Percentiles rank a stretch among this genome's conserved stretches.
Evolutionary conservation across 2,113 vertebrate species (phyloP).

Genomic region (Daubentonia madagascariensis): DNA sequence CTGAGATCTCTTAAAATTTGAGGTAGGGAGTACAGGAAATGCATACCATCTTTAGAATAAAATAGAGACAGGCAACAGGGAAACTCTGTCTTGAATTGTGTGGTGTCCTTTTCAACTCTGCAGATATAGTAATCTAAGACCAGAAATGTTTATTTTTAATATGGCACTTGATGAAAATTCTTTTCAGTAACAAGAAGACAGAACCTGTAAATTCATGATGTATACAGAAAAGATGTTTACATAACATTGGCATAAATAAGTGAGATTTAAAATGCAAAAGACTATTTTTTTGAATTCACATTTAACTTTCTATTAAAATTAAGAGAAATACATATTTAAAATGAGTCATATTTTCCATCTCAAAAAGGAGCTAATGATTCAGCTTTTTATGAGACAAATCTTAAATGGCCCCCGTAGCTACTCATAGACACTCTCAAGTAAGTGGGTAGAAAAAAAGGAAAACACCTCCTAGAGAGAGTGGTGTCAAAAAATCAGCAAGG

Average conservation of each 20-base stretch:
- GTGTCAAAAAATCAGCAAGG: background rate
- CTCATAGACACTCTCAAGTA: background rate
- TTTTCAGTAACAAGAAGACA: background rate
- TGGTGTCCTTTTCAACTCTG: background rate
- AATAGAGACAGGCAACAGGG: background rate
- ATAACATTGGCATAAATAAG: background rate
- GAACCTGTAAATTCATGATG: background rate
- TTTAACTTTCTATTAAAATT: background rate
- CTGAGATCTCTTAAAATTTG: background rate
- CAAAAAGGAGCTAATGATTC: background rate
- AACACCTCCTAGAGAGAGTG: background rate
- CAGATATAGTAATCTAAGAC: background rate
- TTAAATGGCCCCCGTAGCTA: background rate
- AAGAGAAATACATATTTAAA: background rate
- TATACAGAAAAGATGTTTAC: background rate
- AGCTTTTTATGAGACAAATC: background rate
- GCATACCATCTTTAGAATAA: background rate
- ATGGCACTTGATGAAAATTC: background rate
- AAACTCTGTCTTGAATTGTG: background rate
- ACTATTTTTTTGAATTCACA: background rate
- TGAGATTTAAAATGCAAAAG: background rate
- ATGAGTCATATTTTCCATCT: background rate
- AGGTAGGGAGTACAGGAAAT: background rate
- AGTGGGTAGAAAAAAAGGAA: background rate
- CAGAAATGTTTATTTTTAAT: background rate